These are phyloP conservation scores for Augiades crinisus DNA, from an alignment of 2,888 invertebrate species.

Conservation along the genomic window DNA sequence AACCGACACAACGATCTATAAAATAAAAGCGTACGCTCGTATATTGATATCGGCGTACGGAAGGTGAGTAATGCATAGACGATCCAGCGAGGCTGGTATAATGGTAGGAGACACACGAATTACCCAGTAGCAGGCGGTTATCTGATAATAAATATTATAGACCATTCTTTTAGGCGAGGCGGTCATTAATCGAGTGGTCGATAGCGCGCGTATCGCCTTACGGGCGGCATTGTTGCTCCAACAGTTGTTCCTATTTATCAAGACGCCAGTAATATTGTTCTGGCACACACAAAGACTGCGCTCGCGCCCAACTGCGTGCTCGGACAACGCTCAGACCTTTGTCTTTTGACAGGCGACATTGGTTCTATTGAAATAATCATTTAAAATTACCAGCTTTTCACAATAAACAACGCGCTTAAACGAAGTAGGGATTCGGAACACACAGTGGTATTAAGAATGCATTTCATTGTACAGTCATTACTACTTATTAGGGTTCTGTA, in stretches of 20 bases:
- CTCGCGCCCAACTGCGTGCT: constrained; percentile 46
- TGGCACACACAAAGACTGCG: constrained; percentile 59
- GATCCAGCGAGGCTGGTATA: constrained; percentile 63
- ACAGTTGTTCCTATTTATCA: constrained; percentile 79
- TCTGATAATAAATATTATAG: constrained; percentile 81
- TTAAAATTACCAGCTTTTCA: constrained; percentile 36
- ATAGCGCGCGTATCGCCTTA: constrained; percentile 77
- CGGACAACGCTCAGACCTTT: constrained; percentile 58
- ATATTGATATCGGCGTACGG: constrained; percentile 61
- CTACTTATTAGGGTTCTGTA: too few species aligned
- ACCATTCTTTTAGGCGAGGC: constrained; percentile 79
- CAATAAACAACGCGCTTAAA: background rate
- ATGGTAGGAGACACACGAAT: constrained; percentile 74
- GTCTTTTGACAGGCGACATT: constrained; percentile 66
- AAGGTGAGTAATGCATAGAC: constrained; percentile 73
- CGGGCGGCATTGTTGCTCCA: constrained; percentile 72
- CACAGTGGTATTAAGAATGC: background rate
- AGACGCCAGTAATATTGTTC: constrained; percentile 74
- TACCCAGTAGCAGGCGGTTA: constrained; percentile 76
- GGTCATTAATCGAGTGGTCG: constrained; percentile 78
- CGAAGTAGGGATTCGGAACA: background rate
- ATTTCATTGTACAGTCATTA: background rate
- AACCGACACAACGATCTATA: constrained; percentile 57
- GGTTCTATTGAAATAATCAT: constrained; percentile 65
- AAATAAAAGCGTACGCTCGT: constrained; percentile 45